Percentiles rank a stretch among this genome's conserved stretches.
These are phyloP conservation scores for Pherbina coryleti DNA, from an alignment of 2,888 invertebrate genomes.

Conservation along the genomic window DNA sequence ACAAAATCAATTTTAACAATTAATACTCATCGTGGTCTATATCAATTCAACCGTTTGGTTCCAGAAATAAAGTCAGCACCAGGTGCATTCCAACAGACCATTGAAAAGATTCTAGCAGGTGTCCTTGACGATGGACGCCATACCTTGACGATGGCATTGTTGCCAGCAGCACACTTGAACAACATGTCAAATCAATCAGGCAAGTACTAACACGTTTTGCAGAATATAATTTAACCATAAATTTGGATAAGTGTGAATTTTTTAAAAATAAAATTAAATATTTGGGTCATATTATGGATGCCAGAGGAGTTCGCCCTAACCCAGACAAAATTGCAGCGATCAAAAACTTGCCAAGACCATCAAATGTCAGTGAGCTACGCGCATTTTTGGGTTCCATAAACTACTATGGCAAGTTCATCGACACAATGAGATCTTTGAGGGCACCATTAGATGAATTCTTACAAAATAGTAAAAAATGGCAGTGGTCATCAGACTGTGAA, in stretches of 20 bases:
- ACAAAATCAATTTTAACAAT: slow-evolving; percentile 45
- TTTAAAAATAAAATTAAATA: slow-evolving; percentile 31
- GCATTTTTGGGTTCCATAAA: slow-evolving; percentile 45
- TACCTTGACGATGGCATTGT: slow-evolving; percentile 48
- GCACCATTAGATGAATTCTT: slow-evolving; percentile 41
- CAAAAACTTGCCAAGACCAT: slow-evolving; percentile 38
- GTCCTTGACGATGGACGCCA: slow-evolving; percentile 29
- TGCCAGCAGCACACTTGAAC: slow-evolving; percentile 32
- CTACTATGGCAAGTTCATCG: slow-evolving; percentile 44
- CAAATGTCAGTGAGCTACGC: slow-evolving; percentile 32
- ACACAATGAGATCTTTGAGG: slow-evolving; percentile 32
- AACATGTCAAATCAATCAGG: slow-evolving; percentile 33
- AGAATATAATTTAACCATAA: slow-evolving; percentile 39
- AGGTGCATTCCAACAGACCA: slow-evolving; percentile 46
- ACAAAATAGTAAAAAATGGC: slow-evolving; percentile 33
- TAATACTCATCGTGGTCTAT: slow-evolving; percentile 43
- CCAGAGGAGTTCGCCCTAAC: slow-evolving; percentile 34
- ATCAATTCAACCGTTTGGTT: slow-evolving; percentile 36
- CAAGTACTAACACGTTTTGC: slow-evolving; percentile 34
- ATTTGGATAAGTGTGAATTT: slow-evolving; percentile 44
- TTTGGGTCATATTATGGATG: slow-evolving; percentile 40
- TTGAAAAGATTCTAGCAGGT: slow-evolving; percentile 43
- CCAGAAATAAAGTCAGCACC: slow-evolving; percentile 49
- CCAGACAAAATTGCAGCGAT: slow-evolving; percentile 35
- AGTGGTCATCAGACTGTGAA: slow-evolving; percentile 39